A percentile compares a stretch with the other conserved stretches of the same genome.
Conservation (phyloP, 2,797 vertebrate genomes). For the Myiotriccus ornatus region DNA sequence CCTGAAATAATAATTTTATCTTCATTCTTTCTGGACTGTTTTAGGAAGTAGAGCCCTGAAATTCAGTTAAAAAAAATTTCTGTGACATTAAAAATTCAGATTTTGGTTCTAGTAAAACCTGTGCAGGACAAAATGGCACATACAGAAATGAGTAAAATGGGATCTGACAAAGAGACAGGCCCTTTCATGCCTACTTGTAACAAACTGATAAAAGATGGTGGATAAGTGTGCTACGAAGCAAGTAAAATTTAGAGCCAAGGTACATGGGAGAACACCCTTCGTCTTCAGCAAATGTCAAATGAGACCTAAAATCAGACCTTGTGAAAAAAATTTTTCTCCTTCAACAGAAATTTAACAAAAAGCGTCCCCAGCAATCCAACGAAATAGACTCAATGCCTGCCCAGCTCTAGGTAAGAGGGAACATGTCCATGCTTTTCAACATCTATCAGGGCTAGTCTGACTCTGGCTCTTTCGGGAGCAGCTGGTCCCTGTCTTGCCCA, state of each 20-base stretch:
- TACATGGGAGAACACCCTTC: neutral
- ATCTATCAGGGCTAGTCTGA: fast-evolving
- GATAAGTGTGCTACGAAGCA: fast-evolving
- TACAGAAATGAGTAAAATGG: neutral
- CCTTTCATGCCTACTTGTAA: neutral
- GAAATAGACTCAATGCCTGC: neutral
- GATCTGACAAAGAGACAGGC: neutral
- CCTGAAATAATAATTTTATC: neutral
- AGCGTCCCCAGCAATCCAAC: neutral
- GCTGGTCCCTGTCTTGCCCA: neutral
- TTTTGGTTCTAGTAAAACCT: neutral
- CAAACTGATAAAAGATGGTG: neutral
- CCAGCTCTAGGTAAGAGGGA: neutral
- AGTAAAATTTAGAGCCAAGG: neutral
- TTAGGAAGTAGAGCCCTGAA: neutral
- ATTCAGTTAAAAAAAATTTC: neutral
- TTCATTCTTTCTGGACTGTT: neutral
- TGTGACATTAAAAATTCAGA: neutral
- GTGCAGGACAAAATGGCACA: neutral
- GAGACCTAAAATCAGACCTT: neutral
- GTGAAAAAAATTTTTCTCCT: neutral
- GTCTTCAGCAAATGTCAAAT: neutral
- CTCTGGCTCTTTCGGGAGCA: fast-evolving
- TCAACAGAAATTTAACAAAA: neutral
- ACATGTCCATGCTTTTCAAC: fast-evolving